These are phyloP conservation scores for Telmatherina bonti DNA, from an alignment of 2,797 vertebrate species.

Conservation along the genomic window DNA sequence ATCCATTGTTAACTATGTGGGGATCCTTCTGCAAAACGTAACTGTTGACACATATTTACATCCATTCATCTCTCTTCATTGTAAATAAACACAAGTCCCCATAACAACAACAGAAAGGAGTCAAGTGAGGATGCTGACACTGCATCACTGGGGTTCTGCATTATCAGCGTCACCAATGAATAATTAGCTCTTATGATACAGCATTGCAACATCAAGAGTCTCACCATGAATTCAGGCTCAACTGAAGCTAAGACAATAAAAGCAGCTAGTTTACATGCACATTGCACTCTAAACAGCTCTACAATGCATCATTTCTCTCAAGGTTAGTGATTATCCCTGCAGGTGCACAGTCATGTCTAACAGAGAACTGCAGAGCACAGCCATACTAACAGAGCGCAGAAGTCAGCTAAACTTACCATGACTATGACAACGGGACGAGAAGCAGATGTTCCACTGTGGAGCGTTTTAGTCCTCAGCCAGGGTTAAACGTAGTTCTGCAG, in stretches of 20 bases:
- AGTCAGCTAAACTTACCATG: slow-evolving; percentile 80
- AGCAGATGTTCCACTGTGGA: slow-evolving; percentile 55
- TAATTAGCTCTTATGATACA: slow-evolving; percentile 19
- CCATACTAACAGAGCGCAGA: slow-evolving; percentile 51
- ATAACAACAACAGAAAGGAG: slow-evolving; percentile 8
- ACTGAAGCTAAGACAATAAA: slow-evolving; percentile 43
- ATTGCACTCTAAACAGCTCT: slow-evolving; percentile 48
- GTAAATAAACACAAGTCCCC: slow-evolving; percentile 3
- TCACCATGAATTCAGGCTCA: slow-evolving; percentile 51
- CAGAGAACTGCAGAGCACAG: slow-evolving; percentile 45
- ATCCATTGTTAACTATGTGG: slow-evolving; percentile 10
- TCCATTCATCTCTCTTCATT: neutral
- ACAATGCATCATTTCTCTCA: slow-evolving; percentile 54
- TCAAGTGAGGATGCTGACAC: neutral
- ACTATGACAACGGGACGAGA: slow-evolving; percentile 57
- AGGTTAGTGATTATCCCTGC: slow-evolving; percentile 67
- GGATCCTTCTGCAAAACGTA: slow-evolving; percentile 2
- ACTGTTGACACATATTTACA: slow-evolving; percentile 1
- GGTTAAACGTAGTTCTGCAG: slow-evolving; percentile 64
- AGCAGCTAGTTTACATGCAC: slow-evolving; percentile 63
- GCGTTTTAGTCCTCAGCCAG: slow-evolving; percentile 58
- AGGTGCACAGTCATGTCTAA: slow-evolving; percentile 48
- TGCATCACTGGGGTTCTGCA: slow-evolving; percentile 38
- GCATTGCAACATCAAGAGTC: slow-evolving; percentile 38
- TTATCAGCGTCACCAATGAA: slow-evolving; percentile 35